phyloP scores from a whole-genome alignment of 2,113 vertebrate species.

The Gracilinanus agilis region DNA sequence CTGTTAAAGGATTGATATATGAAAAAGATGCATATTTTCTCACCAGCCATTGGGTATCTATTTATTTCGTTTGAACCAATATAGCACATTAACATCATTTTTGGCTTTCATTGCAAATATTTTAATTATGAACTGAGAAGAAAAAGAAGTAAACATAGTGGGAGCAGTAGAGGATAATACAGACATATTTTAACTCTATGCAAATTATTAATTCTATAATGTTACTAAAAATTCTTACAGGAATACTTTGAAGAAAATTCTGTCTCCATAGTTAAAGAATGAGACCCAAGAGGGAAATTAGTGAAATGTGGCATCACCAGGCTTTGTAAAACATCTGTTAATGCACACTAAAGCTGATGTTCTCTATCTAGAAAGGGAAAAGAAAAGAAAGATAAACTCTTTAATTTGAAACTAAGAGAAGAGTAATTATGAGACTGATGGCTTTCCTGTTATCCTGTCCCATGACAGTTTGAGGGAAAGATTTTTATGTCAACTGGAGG shows the following conservation, averaged over 20 bases:
- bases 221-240: constrained; percentile 25
- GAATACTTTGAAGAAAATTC: constrained; percentile 43
- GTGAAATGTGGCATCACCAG: background rate
- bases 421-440: constrained; percentile 65
- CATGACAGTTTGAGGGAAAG: background rate
- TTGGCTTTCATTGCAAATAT: background rate
- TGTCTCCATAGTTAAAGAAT: constrained; percentile 38
- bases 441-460: constrained; percentile 23
- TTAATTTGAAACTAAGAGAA: background rate
- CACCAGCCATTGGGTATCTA: background rate
- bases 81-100: background rate
- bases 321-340: constrained; percentile 57
- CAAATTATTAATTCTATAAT: constrained; percentile 20
- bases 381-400: constrained; percentile 60
- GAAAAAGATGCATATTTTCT: background rate
- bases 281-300: background rate
- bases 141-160: background rate
- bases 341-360: background rate
- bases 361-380: constrained; percentile 47
- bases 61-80: background rate
- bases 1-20: background rate
- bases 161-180: background rate
- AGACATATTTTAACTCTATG: background rate
- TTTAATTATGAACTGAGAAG: background rate
- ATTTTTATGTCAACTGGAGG: constrained; percentile 31